Base-by-base conservation (phyloP, 2,113 vertebrate species). In the Neogobius melanostomus region DNA sequence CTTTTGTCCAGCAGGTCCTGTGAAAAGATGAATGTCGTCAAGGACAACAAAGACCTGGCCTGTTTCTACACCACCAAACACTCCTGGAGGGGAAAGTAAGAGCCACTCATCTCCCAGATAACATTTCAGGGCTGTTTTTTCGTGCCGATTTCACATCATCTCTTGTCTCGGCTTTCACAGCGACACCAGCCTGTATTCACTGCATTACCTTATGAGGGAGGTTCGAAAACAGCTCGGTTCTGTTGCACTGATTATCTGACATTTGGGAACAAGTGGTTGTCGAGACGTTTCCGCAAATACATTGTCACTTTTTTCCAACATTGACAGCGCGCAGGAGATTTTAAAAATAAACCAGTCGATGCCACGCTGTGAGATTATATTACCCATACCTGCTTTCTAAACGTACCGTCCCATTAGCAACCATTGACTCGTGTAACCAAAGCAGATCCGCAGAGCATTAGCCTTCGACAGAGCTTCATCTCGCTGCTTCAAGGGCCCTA, bases 21-120 rank as follows among this genome's bases (percentile, higher is more conserved):
- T 91, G 92, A 85, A 93, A 99, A 96, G 94, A 99, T 99, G 98
- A 99, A 98, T 86, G 90, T 98, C 92, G 91, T 98, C 90, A 97
- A 96, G 89, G 98, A 99, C 82, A 99, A 99, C 93, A 96, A 95
- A 92, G 98, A 99, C 92, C 90, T 99, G 93, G 97, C 98, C 90
- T 99, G 98, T 93, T 99, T 97, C 93, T 99, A 98, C 79, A 99
- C 98, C 82, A 99, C 98, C 90, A 99, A 99, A 88, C 98, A 99
- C 94, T 99, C 98, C 77, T 99, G 98, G 97, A 97, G 98, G 80
- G 98, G 98, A 81, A 98, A 97, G 97, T 99, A 95, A 96, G 96
- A 93, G 69, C 7, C 72, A 7, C 42, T 28, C 69, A 10, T 57
- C 6, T 46, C 16, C 14, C 47, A 7, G 7, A 75, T 69, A 28